Percentiles rank a stretch among this genome's conserved stretches.
These are phyloP conservation scores for Kradibia gibbosae DNA, from an alignment of 1,140 invertebrate species.

Conservation along the genomic window DNA sequence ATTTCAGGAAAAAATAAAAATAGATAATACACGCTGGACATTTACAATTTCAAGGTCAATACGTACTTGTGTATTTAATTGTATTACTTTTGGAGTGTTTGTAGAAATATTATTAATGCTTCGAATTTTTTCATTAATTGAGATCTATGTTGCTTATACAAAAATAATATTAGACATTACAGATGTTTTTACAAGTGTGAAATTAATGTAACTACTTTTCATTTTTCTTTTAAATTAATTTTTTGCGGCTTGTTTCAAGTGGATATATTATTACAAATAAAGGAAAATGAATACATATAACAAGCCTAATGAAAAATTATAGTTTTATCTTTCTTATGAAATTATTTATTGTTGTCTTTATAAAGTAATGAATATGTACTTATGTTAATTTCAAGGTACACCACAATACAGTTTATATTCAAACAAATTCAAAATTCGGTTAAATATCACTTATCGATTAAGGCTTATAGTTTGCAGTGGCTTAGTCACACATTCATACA, in stretches of 20 bases:
- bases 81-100: background rate
- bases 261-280: no score
- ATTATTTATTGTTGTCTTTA: slow-evolving; percentile 15
- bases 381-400: background rate
- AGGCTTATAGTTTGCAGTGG: background rate
- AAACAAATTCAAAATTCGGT: background rate
- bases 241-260: background rate
- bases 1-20: background rate
- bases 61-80: slow-evolving; percentile 1
- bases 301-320: background rate
- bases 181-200: background rate
- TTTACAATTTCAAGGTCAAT: background rate
- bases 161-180: no score
- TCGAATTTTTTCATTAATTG: no score
- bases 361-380: background rate
- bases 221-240: background rate
- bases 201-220: background rate
- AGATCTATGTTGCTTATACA: no score
- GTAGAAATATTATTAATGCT: background rate
- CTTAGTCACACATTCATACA: background rate
- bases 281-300: background rate
- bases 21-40: slow-evolving; percentile 8
- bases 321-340: background rate
- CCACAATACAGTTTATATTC: background rate
- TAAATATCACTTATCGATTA: slow-evolving; percentile 20